Evolutionary conservation across 2,888 invertebrate genomes (phyloP).

Genomic region (Listrodromus nycthemerus): DNA sequence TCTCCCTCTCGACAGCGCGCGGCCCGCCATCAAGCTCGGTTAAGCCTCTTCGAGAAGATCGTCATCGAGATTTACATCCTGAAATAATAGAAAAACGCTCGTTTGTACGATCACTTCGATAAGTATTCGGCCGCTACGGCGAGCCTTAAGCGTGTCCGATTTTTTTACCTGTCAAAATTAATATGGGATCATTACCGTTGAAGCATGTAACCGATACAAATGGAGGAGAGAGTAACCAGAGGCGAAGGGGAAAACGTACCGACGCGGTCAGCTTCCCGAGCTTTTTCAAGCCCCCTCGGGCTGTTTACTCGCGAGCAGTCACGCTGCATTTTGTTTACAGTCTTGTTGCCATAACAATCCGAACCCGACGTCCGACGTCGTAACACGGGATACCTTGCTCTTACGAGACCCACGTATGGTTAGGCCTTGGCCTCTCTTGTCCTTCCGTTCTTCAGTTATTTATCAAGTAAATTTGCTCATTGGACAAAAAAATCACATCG

Average conservation of each 20-base stretch:
- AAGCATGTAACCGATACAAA: conserved; percentile 76
- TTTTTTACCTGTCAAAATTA: conserved; percentile 67
- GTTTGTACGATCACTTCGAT: not conserved
- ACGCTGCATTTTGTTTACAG: conserved; percentile 81
- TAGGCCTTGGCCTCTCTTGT: conserved; percentile 63
- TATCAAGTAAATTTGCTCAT: conserved; percentile 45
- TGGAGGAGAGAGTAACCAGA: conserved; percentile 49
- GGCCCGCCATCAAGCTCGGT: conserved; percentile 57
- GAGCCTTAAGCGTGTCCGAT: conserved; percentile 10
- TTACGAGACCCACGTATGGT: conserved; percentile 67
- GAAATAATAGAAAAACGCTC: conserved; percentile 77
- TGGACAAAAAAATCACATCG: conserved; percentile 29
- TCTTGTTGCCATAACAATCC: conserved; percentile 80
- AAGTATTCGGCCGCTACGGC: not conserved
- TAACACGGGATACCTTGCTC: conserved; percentile 58
- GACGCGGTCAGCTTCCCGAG: conserved; percentile 46
- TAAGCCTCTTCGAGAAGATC: conserved; percentile 88
- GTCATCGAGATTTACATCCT: conserved; percentile 91
- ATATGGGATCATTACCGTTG: conserved; percentile 71
- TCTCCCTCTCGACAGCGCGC: conserved; percentile 36
- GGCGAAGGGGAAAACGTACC: conserved; percentile 40
- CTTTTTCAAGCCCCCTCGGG: conserved; percentile 71
- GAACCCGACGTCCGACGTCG: conserved; percentile 67
- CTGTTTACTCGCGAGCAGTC: conserved; percentile 79
- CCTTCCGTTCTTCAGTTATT: conserved; percentile 43